Percentiles rank a stretch among this genome's conserved stretches.
Conservation (phyloP, 1,140 invertebrate species). For the Eriocheir sinensis region DNA sequence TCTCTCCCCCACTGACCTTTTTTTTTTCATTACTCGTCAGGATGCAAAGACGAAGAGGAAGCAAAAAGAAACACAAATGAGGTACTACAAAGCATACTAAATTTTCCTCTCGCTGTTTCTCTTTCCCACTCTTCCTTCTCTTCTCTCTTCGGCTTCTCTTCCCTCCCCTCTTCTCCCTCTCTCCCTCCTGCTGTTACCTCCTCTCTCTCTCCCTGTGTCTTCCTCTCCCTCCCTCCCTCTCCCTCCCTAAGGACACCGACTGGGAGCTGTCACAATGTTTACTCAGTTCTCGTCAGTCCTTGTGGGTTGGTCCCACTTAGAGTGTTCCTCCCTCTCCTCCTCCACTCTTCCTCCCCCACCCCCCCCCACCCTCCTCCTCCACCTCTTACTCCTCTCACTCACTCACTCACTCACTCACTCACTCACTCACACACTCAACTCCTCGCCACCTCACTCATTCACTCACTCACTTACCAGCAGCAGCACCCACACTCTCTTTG, state of each 20-base stretch:
- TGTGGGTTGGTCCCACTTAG: neutral
- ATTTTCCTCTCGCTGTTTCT: neutral
- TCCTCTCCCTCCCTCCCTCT: conserved; percentile 40
- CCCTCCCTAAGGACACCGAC: conserved; percentile 26
- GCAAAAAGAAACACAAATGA: too few species aligned
- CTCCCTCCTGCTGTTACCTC: conserved; percentile 36
- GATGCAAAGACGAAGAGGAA: too few species aligned
- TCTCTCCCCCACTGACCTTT: neutral
- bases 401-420: neutral
- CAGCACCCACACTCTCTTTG: neutral
- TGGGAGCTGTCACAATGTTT: conserved; percentile 61
- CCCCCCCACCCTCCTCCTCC: neutral
- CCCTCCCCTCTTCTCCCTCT: neutral
- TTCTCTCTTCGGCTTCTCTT: neutral
- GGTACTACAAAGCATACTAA: neutral
- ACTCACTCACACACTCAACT: neutral
- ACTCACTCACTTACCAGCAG: neutral
- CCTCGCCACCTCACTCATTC: conserved; percentile 32
- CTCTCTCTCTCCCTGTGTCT: conserved; percentile 60
- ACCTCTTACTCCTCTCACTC: neutral
- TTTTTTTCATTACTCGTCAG: neutral
- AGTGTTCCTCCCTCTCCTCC: neutral
- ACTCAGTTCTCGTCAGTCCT: conserved; percentile 46
- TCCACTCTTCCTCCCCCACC: neutral
- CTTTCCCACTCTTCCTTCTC: conserved; percentile 17